phyloP scores from a whole-genome alignment of 2,113 vertebrate genomes.

The Eleginops maclovinus region DNA sequence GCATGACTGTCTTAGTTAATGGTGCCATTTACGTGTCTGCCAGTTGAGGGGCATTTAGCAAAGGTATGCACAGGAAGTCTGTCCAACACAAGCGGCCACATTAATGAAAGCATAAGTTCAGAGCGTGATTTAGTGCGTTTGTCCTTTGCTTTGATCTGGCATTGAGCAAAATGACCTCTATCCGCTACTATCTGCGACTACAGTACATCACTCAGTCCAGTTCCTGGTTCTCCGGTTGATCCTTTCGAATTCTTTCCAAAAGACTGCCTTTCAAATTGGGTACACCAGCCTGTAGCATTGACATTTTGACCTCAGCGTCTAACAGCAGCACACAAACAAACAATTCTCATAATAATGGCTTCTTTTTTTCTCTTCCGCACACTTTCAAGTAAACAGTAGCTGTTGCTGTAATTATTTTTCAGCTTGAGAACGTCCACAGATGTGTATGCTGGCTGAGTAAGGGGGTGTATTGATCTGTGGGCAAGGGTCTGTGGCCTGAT shows the following conservation, averaged over 20 bases:
- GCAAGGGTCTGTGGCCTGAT: constrained; percentile 79
- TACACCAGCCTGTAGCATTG: constrained; percentile 53
- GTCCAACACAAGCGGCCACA: constrained; percentile 39
- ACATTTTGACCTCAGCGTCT: constrained; percentile 73
- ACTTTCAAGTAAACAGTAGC: constrained; percentile 76
- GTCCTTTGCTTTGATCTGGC: constrained; percentile 46
- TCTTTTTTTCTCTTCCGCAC: constrained; percentile 38
- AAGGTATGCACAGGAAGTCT: constrained; percentile 56
- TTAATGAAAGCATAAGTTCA: constrained; percentile 49
- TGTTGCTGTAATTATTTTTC: constrained; percentile 83
- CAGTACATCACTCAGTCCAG: constrained; percentile 35
- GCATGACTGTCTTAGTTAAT: constrained; percentile 81
- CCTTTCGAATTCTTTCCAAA: constrained; percentile 56
- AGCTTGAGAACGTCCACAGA: constrained; percentile 80
- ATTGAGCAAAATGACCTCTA: constrained; percentile 26
- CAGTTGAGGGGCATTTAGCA: constrained; percentile 65
- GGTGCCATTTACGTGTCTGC: constrained; percentile 76
- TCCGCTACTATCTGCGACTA: constrained; percentile 25
- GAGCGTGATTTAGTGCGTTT: constrained; percentile 26
- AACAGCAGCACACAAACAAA: constrained; percentile 76
- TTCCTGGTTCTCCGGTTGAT: constrained; percentile 45
- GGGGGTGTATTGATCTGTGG: constrained; percentile 77
- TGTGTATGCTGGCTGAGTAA: constrained; percentile 66
- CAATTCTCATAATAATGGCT: constrained; percentile 69
- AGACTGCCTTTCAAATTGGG: constrained; percentile 68